Evolutionary conservation across 2,113 vertebrate species (phyloP).

Genomic region (Gymnogyps californianus): DNA sequence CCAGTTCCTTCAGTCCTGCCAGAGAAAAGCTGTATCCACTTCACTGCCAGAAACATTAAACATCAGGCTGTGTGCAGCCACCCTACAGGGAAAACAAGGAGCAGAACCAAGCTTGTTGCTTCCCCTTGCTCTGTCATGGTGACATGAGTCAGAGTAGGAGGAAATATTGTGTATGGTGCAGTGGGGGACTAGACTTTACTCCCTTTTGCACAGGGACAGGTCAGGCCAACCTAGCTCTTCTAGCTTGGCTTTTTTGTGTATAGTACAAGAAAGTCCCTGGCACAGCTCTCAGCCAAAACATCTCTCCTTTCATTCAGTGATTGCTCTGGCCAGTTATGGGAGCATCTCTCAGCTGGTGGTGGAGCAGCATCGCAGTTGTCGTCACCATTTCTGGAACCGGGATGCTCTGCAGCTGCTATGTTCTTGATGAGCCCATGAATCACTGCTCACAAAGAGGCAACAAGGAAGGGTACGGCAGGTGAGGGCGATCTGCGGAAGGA

Average conservation of each 20-base stretch:
- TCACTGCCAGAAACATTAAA: neutral
- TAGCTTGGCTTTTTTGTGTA: neutral
- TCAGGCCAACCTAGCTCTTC: neutral
- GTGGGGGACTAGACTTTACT: neutral
- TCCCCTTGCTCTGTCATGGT: neutral
- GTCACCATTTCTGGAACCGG: neutral
- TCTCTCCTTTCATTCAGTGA: neutral
- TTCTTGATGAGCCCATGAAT: neutral
- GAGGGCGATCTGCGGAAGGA: neutral
- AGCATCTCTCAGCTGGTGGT: neutral
- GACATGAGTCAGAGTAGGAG: neutral
- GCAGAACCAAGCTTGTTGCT: neutral
- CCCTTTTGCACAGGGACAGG: neutral
- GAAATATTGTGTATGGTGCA: fast-evolving
- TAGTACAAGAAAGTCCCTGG: neutral
- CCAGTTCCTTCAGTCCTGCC: neutral
- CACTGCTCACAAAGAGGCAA: neutral
- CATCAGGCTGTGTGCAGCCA: neutral
- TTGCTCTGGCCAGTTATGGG: neutral
- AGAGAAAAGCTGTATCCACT: neutral
- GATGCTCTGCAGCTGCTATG: neutral
- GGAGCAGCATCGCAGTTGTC: neutral
- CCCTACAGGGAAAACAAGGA: neutral
- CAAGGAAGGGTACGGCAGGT: neutral
- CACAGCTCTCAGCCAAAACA: neutral